Conservation (phyloP, 2,888 invertebrate species). For the Yponomeuta cagnagella region DNA sequence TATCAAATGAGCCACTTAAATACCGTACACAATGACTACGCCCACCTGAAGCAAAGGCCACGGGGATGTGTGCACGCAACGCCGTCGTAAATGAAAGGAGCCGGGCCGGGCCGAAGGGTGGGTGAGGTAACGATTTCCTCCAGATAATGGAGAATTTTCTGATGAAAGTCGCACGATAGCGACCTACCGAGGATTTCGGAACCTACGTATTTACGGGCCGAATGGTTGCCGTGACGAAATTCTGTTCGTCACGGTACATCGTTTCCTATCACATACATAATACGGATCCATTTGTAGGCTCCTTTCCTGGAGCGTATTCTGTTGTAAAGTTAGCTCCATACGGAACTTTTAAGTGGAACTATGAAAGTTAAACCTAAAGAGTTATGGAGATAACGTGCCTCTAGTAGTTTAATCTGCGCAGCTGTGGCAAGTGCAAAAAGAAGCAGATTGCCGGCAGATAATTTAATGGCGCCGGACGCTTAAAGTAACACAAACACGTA, state of each 20-base stretch:
- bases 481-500: constrained; percentile 59
- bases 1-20: constrained; percentile 75
- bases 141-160: constrained; percentile 72
- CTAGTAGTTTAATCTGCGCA: constrained; percentile 36
- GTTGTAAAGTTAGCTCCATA: constrained; percentile 30
- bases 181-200: constrained; percentile 67
- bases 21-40: constrained; percentile 69
- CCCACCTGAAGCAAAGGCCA: constrained; percentile 71
- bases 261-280: constrained; percentile 52
- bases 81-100: constrained; percentile 61
- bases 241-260: constrained; percentile 53
- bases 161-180: constrained; percentile 66
- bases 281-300: constrained; percentile 36
- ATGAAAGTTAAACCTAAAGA: constrained; percentile 35
- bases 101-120: constrained; percentile 56
- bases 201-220: constrained; percentile 57
- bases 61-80: constrained; percentile 69
- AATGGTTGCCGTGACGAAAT: constrained; percentile 50
- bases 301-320: constrained; percentile 34
- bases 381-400: constrained; percentile 51
- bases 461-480: constrained; percentile 49
- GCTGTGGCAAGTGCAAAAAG: constrained; percentile 43
- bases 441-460: constrained; percentile 46
- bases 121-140: constrained; percentile 71
- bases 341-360: constrained; percentile 38